Evolutionary conservation across 2,888 invertebrate genomes (phyloP).

Genomic region (Ectropis crepuscularia): DNA sequence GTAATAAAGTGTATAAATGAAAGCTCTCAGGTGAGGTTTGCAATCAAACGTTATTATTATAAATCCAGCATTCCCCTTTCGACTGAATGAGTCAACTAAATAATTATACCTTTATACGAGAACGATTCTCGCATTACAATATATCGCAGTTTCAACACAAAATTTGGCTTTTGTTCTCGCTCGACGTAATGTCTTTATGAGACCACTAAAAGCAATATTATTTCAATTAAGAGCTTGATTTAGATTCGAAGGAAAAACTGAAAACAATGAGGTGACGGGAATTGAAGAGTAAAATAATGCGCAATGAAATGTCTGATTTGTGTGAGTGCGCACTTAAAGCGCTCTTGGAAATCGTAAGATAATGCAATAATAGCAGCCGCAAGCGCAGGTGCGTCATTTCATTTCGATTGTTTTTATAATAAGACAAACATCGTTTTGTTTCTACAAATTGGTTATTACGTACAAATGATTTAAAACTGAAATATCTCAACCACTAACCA

Average conservation of each 20-base stretch:
- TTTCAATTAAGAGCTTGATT: constrained; percentile 79
- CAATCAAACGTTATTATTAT: constrained; percentile 48
- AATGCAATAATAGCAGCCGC: constrained; percentile 41
- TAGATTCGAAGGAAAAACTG: constrained; percentile 74
- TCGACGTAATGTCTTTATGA: constrained; percentile 72
- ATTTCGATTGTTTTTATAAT: constrained; percentile 28
- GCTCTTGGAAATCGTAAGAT: constrained; percentile 45
- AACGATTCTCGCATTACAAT: constrained; percentile 65
- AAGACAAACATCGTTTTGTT: too few species aligned
- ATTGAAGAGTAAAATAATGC: constrained; percentile 72
- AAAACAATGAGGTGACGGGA: constrained; percentile 79
- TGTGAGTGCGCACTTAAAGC: constrained; percentile 55
- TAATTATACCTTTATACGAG: constrained; percentile 61
- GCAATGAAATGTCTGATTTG: constrained; percentile 74
- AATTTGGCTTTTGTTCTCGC: constrained; percentile 77
- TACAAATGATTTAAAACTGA: not conserved
- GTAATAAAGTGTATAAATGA: constrained; percentile 37
- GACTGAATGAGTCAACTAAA: constrained; percentile 62
- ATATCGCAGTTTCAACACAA: constrained; percentile 76
- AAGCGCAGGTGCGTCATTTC: constrained; percentile 35
- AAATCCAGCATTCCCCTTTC: constrained; percentile 59
- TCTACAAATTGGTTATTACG: too few species aligned
- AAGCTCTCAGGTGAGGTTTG: constrained; percentile 48
- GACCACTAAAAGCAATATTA: constrained; percentile 76
- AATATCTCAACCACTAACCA: too few species aligned